phyloP scores from a whole-genome alignment of 2,888 invertebrate species.

The Mechanitis mazaeus region DNA sequence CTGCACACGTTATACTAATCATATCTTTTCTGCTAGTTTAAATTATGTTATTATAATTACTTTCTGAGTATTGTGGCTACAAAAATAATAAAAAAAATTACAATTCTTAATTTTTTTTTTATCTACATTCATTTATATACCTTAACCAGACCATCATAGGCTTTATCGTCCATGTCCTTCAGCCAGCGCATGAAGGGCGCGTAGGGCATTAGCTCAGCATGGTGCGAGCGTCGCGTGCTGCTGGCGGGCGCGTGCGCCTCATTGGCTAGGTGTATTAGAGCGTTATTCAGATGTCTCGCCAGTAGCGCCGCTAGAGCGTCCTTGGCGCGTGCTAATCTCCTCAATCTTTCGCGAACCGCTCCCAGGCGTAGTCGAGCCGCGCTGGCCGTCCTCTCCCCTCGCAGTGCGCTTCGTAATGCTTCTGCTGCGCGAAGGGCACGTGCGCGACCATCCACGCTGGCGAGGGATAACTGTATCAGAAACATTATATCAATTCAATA shows the following conservation, averaged over 20 bases:
- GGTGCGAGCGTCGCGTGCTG: constrained; percentile 73
- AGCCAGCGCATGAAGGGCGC: constrained; percentile 95
- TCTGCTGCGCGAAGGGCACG: constrained; percentile 46
- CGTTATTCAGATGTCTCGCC: constrained; percentile 93
- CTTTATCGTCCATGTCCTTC: constrained; percentile 89
- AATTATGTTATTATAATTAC: too few relatives aligned
- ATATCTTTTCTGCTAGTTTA: not conserved
- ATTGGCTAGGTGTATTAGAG: constrained; percentile 93
- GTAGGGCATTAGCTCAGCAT: constrained; percentile 90
- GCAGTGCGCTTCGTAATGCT: constrained; percentile 38
- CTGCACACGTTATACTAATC: constrained; percentile 26
- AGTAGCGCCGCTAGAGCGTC: constrained; percentile 79
- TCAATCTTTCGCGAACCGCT: constrained; percentile 54
- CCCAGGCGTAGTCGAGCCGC: constrained; percentile 46
- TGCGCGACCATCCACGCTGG: constrained; percentile 47
- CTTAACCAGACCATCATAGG: constrained; percentile 87
- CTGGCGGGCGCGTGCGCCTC: constrained; percentile 70
- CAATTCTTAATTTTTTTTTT: not conserved
- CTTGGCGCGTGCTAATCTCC: constrained; percentile 49
- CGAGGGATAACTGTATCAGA: constrained; percentile 40
- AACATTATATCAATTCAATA: not conserved
- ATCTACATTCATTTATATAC: constrained; percentile 42
- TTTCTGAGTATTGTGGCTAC: too few relatives aligned
- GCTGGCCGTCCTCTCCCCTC: constrained; percentile 35
- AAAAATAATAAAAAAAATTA: too few relatives aligned